Conservation (phyloP, 2,113 vertebrate species). For the Aptenodytes patagonicus region DNA sequence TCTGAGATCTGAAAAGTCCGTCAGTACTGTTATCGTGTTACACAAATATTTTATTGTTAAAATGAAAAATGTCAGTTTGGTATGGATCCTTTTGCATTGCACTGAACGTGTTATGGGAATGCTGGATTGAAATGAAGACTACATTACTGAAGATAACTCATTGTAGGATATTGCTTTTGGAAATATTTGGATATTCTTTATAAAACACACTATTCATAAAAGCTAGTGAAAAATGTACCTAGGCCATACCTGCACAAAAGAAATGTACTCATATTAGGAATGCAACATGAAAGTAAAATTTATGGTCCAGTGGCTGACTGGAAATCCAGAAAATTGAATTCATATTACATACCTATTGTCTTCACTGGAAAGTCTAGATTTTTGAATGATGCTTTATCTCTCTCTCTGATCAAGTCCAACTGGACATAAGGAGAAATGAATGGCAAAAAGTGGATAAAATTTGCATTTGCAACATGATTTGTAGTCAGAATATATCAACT, state of each 20-base stretch:
- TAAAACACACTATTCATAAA: background rate
- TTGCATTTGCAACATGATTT: background rate
- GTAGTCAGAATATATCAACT: background rate
- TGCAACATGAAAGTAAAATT: background rate
- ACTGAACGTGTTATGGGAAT: background rate
- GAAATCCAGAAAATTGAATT: background rate
- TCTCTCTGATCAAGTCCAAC: background rate
- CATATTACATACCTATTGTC: background rate
- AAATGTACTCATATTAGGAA: background rate
- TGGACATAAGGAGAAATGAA: background rate
- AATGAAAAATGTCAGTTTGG: background rate
- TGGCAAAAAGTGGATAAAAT: background rate
- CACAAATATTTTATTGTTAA: background rate
- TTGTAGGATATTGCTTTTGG: background rate
- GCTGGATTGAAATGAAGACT: background rate
- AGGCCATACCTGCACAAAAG: background rate
- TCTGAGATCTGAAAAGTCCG: background rate
- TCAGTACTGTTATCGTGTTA: background rate
- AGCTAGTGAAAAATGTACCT: background rate
- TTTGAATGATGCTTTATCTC: background rate
- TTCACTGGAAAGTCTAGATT: background rate
- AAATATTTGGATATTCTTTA: background rate
- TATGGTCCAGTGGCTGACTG: background rate
- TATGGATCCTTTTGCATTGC: background rate
- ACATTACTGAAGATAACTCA: background rate